Evolutionary conservation across 2,888 invertebrate genomes (phyloP), one percentile per base, ranked within the genome.

Genomic region (Cenopis cana): DNA sequence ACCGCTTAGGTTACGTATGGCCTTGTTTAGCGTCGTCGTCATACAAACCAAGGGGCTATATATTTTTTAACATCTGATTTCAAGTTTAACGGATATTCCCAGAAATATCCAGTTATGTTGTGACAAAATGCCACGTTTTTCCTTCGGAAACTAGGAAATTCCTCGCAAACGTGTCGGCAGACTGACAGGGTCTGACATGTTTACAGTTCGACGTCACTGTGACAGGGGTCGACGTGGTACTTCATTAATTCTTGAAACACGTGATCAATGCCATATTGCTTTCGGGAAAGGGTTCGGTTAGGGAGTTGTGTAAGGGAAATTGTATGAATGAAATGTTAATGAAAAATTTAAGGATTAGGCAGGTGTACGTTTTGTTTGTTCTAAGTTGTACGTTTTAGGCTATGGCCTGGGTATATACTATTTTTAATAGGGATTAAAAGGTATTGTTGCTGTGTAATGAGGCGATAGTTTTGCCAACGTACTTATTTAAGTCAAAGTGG

Each of bases 191-290:
- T 60, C 66, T 61, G 71, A 67, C 76, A 77, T 77, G 79, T 78
- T 79, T 76, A 76, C 81, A 82, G 81, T 84, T 84, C 82, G 82
- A 80, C 82, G 84, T 84, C 83, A 79, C 79, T 76, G 86, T 91
- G 92, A 93, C 91, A 85, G 86, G 88, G 93, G 93, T 93, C 89
- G 93, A 91, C 91, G 81, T 87, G 87, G 84, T 88, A 89, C 90
- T 93, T 93, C 92, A 93, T 93, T 93, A 93, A 92, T 93, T 90
- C 90, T 88, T 88, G 84, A 89, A 64, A 82, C 87, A 82, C 74
- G 81, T 87, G 89, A 88, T 90, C 89, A 89, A 89, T 88, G 85
- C 81, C 78, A 78, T 81, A 79, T 77, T 79, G 77, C 77, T 69
- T 69, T 62, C 57, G 46, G 50, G 50, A 66, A 55, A 59, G 65